Percentiles rank a stretch among this genome's conserved stretches.
Evolutionary conservation across 2,888 invertebrate species (phyloP).

Genomic region (Eristalis intricaria): DNA sequence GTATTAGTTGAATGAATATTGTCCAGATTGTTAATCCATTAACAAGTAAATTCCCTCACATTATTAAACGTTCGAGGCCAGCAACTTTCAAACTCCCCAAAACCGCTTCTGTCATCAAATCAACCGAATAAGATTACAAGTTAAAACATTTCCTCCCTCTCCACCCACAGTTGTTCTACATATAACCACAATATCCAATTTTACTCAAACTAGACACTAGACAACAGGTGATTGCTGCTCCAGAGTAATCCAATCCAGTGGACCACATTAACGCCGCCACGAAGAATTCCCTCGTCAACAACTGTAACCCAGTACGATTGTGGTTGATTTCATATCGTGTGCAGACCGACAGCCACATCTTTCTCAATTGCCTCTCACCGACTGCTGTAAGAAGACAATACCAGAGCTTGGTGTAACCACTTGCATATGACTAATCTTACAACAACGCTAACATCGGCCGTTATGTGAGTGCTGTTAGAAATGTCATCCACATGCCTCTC

Average conservation of each 20-base stretch:
- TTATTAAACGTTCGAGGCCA: no score
- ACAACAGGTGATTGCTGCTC: neutral
- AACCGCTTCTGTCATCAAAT: neutral
- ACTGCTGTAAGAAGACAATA: neutral
- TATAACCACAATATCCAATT: neutral
- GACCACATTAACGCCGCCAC: neutral
- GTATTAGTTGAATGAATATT: no score
- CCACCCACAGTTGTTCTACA: neutral
- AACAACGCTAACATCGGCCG: slow-evolving; percentile 5
- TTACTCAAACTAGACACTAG: neutral
- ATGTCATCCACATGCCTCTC: neutral
- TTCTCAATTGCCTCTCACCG: neutral
- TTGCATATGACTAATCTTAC: slow-evolving; percentile 16
- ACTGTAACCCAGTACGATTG: neutral
- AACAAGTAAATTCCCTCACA: no score
- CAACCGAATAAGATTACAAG: neutral
- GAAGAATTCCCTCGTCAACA: neutral
- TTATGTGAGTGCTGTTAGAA: neutral
- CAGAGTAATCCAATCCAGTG: neutral
- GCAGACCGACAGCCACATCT: neutral
- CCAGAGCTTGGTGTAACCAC: neutral
- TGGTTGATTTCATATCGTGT: neutral
- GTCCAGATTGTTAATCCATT: no score
- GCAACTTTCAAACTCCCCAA: no score
- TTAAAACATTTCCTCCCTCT: neutral